Base-by-base conservation (phyloP, 35 echinoderm and acorn worm species). In the Amphiura filiformis region DNA sequence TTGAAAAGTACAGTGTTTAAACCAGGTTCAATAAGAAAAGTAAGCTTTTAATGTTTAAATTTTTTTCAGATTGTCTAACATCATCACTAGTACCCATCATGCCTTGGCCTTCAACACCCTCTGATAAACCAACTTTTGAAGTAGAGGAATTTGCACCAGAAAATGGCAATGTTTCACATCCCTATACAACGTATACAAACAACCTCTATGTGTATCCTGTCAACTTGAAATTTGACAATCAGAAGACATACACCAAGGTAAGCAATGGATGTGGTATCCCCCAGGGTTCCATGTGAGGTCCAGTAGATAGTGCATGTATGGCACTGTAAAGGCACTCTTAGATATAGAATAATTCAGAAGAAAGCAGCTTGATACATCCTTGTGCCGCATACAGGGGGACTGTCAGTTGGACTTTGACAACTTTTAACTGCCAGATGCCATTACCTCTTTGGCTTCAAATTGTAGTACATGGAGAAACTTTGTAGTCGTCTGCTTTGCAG, bases 201-300 rank as follows among this genome's bases (percentile, higher is more conserved):
- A 94, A 99, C 84, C 84, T 99, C 20, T 99, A 93, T 57, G 93
- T 99, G 31, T 99, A 99, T 42, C 96, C 96, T 23, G 56, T 92
- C 34, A 87, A 94, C 1, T 81, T 99, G 30, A 99, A 99, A 78
- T 98, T 89, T 87, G 96, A 99, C 84, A 90, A 87, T 75, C 96
- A 99, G 81, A 99, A 94, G 76, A 80, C 89, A 34, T 99, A 84
- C 79, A 84, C 96, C 32, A 99, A 98, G 96, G 96, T 99, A 78
- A 89, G n/a, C n/a, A n/a, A n/a, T n/a, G n/a, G 83, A 31, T n/a
- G 44, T 52, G 7, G 44, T 52, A 52, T 52, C 20, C 61, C 61
- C 4, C 61, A 70, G 28, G 61, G 61, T 3, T 70, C 61, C 28
- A 20, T 52, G n/a, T n/a, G n/a, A n/a, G n/a, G n/a, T n/a, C n/a